phyloP scores from a whole-genome alignment of 2,113 vertebrate species.

The Tichodroma muraria region DNA sequence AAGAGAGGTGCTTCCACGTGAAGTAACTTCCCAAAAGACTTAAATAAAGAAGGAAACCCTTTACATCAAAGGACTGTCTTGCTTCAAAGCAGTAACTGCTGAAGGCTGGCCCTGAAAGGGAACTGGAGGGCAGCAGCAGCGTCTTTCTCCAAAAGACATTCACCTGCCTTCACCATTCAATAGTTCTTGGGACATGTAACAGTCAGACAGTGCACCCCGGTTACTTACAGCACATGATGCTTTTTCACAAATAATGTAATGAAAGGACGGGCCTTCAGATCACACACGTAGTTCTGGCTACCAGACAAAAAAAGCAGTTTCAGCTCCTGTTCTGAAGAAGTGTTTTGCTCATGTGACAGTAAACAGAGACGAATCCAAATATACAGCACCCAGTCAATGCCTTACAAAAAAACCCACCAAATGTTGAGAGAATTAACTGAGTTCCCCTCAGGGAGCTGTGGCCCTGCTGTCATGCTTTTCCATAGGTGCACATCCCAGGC shows the following conservation, averaged over 20 bases:
- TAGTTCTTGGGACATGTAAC: not conserved
- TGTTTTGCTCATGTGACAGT: not conserved
- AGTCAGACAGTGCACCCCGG: not conserved
- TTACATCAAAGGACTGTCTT: not conserved
- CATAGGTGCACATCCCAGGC: fast-evolving
- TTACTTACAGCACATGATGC: not conserved
- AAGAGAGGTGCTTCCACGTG: not conserved
- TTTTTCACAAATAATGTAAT: not conserved
- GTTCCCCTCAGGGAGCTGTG: not conserved
- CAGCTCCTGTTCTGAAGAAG: not conserved
- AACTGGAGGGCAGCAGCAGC: not conserved
- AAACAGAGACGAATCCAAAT: not conserved
- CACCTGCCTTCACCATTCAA: no score
- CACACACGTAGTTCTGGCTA: not conserved
- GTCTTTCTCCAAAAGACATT: not conserved
- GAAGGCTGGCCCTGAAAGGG: not conserved
- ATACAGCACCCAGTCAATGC: not conserved
- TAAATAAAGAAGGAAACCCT: not conserved
- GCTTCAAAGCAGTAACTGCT: not conserved
- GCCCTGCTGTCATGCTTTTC: not conserved
- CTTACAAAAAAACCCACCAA: not conserved
- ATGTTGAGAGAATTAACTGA: not conserved
- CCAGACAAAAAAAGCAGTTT: not conserved
- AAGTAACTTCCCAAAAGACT: not conserved
- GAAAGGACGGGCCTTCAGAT: not conserved